Evolutionary conservation across 2,113 vertebrate species (phyloP), one percentile per base, ranked within the genome.

Genomic region (Mormyrus lacerda): DNA sequence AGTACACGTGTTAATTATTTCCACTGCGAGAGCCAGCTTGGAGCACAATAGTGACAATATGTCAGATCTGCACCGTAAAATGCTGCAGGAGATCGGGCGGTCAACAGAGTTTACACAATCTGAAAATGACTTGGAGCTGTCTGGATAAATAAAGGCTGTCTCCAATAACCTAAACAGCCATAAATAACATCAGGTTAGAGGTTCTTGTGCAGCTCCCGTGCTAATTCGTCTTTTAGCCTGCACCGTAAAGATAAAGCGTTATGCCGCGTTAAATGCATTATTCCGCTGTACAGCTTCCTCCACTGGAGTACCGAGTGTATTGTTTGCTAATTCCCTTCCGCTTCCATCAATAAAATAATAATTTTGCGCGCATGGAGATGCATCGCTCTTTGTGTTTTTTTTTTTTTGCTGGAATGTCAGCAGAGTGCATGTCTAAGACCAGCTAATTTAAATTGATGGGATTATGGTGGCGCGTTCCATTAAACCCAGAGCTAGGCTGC

Each of bases 151-250:
- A 61, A 85, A 85, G 45, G 65, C 53, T 73, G 87, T 44, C 90
- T 85, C 45, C 48, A 47, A 45, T 90, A 88, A 89, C 85, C 88
- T 65, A 88, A 44, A 44, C 51, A 42, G 45, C 27, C 47, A 88
- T 88, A 88, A 88, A 85, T 90, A 90, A 90, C 79, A 86, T 48
- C 35, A 48, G 58, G 58, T 51, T 53, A 85, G 76, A 47, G 82
- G 44, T 82, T 31, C 39, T 45, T 24, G 42, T 42, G 9, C 48
- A 15, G 51, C 48, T 87, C 87, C 88, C 86, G 50, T 90, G 85
- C 89, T 91, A 90, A 92, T 92, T 91, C 87, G 85, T 92, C 89
- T 90, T 92, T 91, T 91, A 90, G 89, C 55, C 91, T 90, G 90
- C 42, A 65, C 55, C 85, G 79, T 73, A 87, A 89, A 90, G 91